Evolutionary conservation across 2,888 invertebrate genomes (phyloP).

Genomic region (Tenodera sinensis): DNA sequence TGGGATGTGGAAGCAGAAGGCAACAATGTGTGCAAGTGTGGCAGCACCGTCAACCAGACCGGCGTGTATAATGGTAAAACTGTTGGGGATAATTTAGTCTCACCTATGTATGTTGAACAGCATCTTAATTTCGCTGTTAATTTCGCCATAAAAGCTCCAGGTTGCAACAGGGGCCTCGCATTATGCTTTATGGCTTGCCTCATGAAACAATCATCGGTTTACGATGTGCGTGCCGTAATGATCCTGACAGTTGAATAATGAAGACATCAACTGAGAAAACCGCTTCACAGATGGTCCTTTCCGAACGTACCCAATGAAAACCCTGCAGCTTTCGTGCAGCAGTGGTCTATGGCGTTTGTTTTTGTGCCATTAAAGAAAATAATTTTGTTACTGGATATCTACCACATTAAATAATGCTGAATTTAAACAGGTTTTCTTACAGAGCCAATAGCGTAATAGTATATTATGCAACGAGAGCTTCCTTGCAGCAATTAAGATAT

Average conservation of each 20-base stretch:
- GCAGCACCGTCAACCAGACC: too few species aligned
- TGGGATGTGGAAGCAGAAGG: too few species aligned
- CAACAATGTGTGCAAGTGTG: too few species aligned
- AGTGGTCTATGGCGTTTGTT: not conserved
- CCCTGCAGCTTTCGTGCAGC: not conserved
- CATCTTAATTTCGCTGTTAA: not conserved
- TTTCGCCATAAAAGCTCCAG: not conserved
- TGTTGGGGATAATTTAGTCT: not conserved
- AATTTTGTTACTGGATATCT: too few species aligned
- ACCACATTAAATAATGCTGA: too few species aligned
- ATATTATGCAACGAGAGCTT: too few species aligned
- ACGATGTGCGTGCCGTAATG: not conserved
- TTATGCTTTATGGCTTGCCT: not conserved
- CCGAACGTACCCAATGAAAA: not conserved
- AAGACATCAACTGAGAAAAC: not conserved
- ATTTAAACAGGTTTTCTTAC: too few species aligned
- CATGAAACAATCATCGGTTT: not conserved
- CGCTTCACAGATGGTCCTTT: not conserved
- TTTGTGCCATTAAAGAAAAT: not conserved
- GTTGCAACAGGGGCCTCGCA: not conserved
- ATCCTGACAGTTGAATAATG: not conserved
- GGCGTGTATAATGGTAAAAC: not conserved
- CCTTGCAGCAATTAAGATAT: too few species aligned
- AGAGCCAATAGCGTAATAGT: too few species aligned
- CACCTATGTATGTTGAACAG: not conserved